Evolutionary conservation across 2,113 vertebrate genomes (phyloP), one percentile per base, ranked within the genome.

Genomic region (Meriones unguiculatus): DNA sequence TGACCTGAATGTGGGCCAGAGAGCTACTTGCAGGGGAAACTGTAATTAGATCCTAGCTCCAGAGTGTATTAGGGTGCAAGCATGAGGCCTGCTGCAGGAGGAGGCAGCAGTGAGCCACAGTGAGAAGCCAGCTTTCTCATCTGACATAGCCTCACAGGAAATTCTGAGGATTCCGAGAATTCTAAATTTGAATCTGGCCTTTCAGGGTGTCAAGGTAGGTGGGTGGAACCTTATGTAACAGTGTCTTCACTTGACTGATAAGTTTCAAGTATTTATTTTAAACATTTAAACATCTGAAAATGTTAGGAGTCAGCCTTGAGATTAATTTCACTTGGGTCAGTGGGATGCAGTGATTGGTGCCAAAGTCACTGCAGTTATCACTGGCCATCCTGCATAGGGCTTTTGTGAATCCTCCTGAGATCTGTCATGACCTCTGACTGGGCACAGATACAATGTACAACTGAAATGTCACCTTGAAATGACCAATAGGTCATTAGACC

Each of bases 101-200:
- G 72, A 80, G 89, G 67, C 69, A 41, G 41, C 87, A 32, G 82
- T 9, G 8, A 67, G 59, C 75, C n/a, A 30, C 62, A 6, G 70
- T 15, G 18, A 6, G 2, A 24, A 52, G 75, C 59, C 67, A 18
- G 59, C 22, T 38, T 30, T 32, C 41, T 82, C 24, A 18, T 46
- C 24, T 20, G 8, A 17, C 7, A 28, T 62, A 24, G 70, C 85
- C 70, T 57, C 0, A 1, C 32, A 35, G 7, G 72, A 67, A 90
- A 24, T 69, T 88, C 93, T 4, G 54, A 92, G 69, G 76, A 32
- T 52, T 70, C 80, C 67, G 65, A 46, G 85, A 54, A 64, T 84
- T 87, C 87, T 84, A 77, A 93, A 76, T 81, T 50, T 67, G 92
- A 92, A 65, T 85, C 73, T 75, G 87, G 89, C 80, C 94, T 87